Evolutionary conservation across 1,140 invertebrate genomes (phyloP), one percentile per base, ranked within the genome.

Genomic region (Drosophila pallidifrons): DNA sequence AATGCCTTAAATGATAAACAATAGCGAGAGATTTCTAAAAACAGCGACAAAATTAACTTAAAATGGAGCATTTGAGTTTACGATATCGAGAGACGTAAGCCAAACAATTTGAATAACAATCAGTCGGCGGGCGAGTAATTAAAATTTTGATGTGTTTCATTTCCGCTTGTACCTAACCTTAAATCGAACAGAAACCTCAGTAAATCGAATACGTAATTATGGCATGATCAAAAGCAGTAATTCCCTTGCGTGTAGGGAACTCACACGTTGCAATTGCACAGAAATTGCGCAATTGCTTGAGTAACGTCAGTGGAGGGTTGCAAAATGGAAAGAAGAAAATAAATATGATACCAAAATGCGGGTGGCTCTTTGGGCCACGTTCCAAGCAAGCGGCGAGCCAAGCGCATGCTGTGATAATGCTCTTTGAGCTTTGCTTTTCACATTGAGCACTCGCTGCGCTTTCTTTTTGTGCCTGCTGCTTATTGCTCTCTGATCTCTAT

Each of bases 371-470:
- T 75, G 43, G 25, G 72, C 66, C 66, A 75, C 72, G 72, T 75
- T 57, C 66, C 66, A 61, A 60, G 30, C 11, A 10, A 41, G 38
- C 15, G 54, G 43, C 16, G 35, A 2, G 10, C 25, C 16, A 49
- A 77, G 80, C 54, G 83, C 83, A 88, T 88, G 85, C 83, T 88
- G 83, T 89, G 83, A 88, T 88, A 88, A 88, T 88, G 80, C 85
- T 72, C 55, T 78, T 81, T 88, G 80, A 88, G 83, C 83, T 88
- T 78, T 77, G 81, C 82, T 88, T 87, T 87, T 88, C 79, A 77
- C 79, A 88, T 87, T 88, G 81, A 88, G 83, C 85, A 81, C 83
- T 88, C 83, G 83, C 83, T 88, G 85, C 77, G 83, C 85, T 89
- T 89, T 79, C 51, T 15, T 25, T 10, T 4, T 46, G 47, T 0